phyloP scores from a whole-genome alignment of 1,140 invertebrate species.

The Halyomorpha halys region DNA sequence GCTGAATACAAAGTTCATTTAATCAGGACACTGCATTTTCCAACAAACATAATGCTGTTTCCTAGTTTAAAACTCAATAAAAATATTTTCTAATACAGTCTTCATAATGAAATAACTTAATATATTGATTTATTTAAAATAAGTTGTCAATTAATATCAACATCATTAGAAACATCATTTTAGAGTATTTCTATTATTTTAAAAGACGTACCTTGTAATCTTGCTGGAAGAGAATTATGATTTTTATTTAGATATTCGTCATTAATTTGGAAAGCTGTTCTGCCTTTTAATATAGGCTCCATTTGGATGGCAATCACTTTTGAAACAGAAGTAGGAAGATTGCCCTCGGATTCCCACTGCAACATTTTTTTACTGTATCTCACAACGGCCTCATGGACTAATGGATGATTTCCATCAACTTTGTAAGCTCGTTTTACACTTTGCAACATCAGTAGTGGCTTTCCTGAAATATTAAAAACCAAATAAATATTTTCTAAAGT shows the following conservation, averaged over 20 bases:
- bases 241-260: slow-evolving; percentile 54
- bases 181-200: no score
- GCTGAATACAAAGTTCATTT: no score
- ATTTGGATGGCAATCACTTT: slow-evolving; percentile 67
- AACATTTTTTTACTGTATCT: slow-evolving; percentile 36
- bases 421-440: slow-evolving; percentile 76
- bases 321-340: slow-evolving; percentile 50
- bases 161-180: no score
- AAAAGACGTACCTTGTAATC: slow-evolving; percentile 48
- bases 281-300: slow-evolving; percentile 48
- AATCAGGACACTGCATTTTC: no score
- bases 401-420: slow-evolving; percentile 60
- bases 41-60: no score
- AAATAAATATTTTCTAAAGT: slow-evolving; percentile 33
- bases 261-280: slow-evolving; percentile 55
- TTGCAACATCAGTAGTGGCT: slow-evolving; percentile 77
- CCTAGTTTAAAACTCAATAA: no score
- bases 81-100: no score
- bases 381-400: slow-evolving; percentile 74
- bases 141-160: no score
- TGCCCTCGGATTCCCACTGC: slow-evolving; percentile 31
- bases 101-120: no score
- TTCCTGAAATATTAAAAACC: slow-evolving; percentile 41
- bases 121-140: no score
- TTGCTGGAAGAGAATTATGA: slow-evolving; percentile 51